These are phyloP conservation scores for Pipa parva DNA, from an alignment of 2,113 vertebrate species.

Conservation along the genomic window DNA sequence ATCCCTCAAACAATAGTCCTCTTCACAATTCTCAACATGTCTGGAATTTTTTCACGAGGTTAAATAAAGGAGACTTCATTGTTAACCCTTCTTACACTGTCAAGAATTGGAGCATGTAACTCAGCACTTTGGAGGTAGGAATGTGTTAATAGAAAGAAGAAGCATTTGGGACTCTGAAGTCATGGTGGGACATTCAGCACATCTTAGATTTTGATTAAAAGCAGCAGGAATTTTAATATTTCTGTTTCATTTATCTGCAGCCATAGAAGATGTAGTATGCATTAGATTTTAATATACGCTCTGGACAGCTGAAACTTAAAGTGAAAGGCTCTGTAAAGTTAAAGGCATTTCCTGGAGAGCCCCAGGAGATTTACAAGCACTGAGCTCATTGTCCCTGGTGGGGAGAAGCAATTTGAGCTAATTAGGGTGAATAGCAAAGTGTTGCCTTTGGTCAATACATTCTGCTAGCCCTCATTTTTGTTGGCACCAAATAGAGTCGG, in stretches of 20 bases:
- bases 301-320: conserved; percentile 64
- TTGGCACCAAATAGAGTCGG: conserved; percentile 64
- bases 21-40: conserved; percentile 65
- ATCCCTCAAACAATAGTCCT: conserved; percentile 53
- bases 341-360: conserved; percentile 79
- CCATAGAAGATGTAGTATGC: conserved; percentile 52
- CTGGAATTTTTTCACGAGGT: conserved; percentile 64
- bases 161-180: conserved; percentile 58
- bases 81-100: conserved; percentile 38
- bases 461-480: conserved; percentile 72
- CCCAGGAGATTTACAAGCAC: conserved; percentile 63
- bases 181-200: conserved; percentile 60
- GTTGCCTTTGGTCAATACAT: conserved; percentile 71
- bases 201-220: conserved; percentile 54
- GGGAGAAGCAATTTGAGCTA: conserved; percentile 70
- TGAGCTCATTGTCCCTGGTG: conserved; percentile 61
- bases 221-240: conserved; percentile 50
- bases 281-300: conserved; percentile 60
- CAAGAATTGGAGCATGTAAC: background rate
- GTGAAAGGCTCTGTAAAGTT: conserved; percentile 56
- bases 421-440: conserved; percentile 73
- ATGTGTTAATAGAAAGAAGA: conserved; percentile 48
- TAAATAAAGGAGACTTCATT: conserved; percentile 63
- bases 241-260: conserved; percentile 51
- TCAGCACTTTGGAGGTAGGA: conserved; percentile 2